phyloP scores from a whole-genome alignment of 2,888 invertebrate species.

The Matsumyia berberina region DNA sequence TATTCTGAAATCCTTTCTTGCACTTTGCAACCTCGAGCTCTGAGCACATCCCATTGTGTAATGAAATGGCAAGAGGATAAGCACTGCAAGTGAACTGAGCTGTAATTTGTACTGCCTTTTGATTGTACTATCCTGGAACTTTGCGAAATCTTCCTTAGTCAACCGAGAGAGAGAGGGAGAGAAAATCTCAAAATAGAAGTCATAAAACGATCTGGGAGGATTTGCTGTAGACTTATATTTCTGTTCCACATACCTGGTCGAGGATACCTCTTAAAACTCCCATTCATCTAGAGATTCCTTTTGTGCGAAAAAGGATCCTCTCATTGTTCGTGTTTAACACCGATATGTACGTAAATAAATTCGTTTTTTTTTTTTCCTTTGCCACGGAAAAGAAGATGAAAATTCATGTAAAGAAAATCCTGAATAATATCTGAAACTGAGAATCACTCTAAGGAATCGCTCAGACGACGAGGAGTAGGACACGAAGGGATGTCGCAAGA shows the following conservation, averaged over 20 bases:
- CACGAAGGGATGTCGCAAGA: conserved; percentile 36
- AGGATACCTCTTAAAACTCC: conserved; percentile 14
- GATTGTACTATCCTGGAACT: conserved; percentile 2
- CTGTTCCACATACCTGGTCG: conserved; percentile 7
- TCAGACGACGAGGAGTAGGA: neutral
- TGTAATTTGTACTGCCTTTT: conserved; percentile 29
- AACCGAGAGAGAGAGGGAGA: neutral
- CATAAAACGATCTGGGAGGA: conserved; percentile 50
- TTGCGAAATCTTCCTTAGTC: conserved; percentile 34
- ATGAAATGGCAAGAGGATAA: conserved; percentile 56
- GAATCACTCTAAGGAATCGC: conserved; percentile 15
- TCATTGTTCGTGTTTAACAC: conserved; percentile 53
- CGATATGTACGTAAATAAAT: conserved; percentile 54
- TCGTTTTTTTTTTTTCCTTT: conserved; percentile 54
- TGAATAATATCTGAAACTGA: conserved; percentile 37
- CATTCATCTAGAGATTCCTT: conserved; percentile 29
- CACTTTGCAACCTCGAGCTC: conserved; percentile 33
- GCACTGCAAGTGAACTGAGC: conserved; percentile 45
- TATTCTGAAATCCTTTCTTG: conserved; percentile 64
- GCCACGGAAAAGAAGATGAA: conserved; percentile 34
- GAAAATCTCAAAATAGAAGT: conserved; percentile 7
- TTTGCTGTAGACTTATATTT: too few relatives aligned
- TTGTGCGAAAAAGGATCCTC: conserved; percentile 62
- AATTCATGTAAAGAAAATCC: conserved; percentile 46
- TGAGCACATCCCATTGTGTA: conserved; percentile 38